Base-by-base conservation (phyloP, 1,140 invertebrate species). In the Panagrolaimus sp. region DNA sequence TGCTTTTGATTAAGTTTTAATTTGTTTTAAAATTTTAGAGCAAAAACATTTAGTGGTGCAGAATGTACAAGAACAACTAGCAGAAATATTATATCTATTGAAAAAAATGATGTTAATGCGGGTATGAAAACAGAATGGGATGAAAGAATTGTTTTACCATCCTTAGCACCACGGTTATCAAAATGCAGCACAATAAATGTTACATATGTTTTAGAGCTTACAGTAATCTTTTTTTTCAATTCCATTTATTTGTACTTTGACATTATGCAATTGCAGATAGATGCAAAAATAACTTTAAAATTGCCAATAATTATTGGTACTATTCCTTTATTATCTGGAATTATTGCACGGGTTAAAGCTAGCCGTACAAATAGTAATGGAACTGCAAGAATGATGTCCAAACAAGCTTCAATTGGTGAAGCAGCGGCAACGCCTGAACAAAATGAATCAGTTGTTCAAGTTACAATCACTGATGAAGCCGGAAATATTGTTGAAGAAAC, bases 31-130 rank as follows among this genome's bases (percentile, higher is more conserved):
- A 20, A 57, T 25, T 81, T 66, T 57, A 82, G 80, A 71, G 80
- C 80, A 14, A 82, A 82, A 69, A 82, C 81, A 43, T 82, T 82
- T 67, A 72, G 78, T 11, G 80, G 80, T 14, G 62, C 69, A n/a
- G 79, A 82, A 51, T 72, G 80, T 48, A 63, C 51, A 25, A 14
- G 51, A 20, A 57, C 20, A 27, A 57, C 51, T 11, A 57, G 51
- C 13, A 57, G 51, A 57, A 57, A 57, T 57, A 27, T 57, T 20
- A 9, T 57, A 25, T 57, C 51, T 20, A 57, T 57, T 11, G 62
- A 66, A 14, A 25, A 68, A 47, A 73, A 75, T 27, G 78, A 78
- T 44, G 67, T 80, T 20, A n/a, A 14, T 16, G 25, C 70, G 13
- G 38, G 62, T 53, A 31, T 67, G 31, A 62, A 71, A 57, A 63